Evolutionary conservation across 1,140 invertebrate species (phyloP).

Genomic region (Diprion similis): DNA sequence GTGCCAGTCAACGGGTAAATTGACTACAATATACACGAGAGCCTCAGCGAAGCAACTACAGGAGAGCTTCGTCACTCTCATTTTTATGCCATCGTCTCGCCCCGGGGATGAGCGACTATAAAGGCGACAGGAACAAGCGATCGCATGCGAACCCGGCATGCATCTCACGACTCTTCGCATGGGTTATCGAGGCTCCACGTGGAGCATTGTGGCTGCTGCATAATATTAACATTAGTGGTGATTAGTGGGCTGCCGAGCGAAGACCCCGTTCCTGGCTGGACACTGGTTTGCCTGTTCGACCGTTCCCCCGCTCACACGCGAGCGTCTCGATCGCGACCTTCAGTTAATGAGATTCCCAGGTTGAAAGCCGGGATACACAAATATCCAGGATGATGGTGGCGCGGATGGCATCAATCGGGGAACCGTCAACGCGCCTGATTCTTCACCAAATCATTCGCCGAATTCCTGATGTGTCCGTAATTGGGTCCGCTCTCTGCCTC

Average conservation of each 20-base stretch:
- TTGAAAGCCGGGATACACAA: background rate
- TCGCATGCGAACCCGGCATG: constrained; percentile 51
- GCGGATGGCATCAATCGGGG: too few species aligned
- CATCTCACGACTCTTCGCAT: constrained; percentile 40
- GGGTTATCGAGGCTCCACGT: constrained; percentile 51
- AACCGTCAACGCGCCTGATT: too few species aligned
- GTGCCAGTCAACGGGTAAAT: too few species aligned
- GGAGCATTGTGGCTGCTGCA: constrained; percentile 55
- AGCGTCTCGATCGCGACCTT: constrained; percentile 37
- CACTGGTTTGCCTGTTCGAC: constrained; percentile 37
- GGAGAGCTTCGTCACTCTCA: too few species aligned
- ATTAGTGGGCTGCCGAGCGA: constrained; percentile 51
- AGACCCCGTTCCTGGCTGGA: constrained; percentile 33
- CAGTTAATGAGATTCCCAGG: constrained; percentile 44
- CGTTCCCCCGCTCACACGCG: constrained; percentile 37
- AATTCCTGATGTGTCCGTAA: too few species aligned
- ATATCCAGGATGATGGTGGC: too few species aligned
- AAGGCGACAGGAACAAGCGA: constrained; percentile 32
- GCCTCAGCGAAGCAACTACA: too few species aligned
- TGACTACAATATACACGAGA: too few species aligned
- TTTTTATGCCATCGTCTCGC: background rate
- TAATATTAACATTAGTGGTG: constrained; percentile 60
- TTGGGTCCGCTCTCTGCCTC: too few species aligned
- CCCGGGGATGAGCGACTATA: constrained; percentile 7
- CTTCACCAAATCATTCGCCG: too few species aligned